Base-by-base conservation (phyloP, 2,888 invertebrate species). In the Hipparchia semele region DNA sequence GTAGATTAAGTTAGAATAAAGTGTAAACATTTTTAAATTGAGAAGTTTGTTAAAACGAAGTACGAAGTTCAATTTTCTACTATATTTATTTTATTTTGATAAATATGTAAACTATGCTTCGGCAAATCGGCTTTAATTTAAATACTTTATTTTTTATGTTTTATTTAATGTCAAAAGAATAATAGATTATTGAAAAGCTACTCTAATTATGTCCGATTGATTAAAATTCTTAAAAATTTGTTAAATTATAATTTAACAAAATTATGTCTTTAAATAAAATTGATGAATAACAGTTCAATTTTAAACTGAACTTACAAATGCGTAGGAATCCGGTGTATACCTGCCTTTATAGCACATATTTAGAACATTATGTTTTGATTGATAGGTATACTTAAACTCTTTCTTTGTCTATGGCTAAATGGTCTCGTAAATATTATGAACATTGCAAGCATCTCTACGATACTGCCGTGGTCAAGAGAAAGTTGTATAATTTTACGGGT, bases 371-470 rank as follows among this genome's bases (percentile, higher is more conserved):
- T 39, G 59, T 51, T 59, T 45, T 51, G 68, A 68, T 68, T 33
- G 68, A 68, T 68, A 7, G 33, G 49, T 23, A 59, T 33, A 68
- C 58, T 33, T 65, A 65, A 51, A 33, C 23, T 13, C 13, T 68
- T 49, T 56, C 68, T 53, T 68, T 68, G 68, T 68, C 23, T 59
- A 39, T 59, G 68, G 59, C 59, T 68, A 68, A 68, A 59, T 51
- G 68, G 33, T 51, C 59, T 49, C 59, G 23, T 68, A 53, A 65
- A 49, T 10, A 13, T 39, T 39, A 49, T 46, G 62, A n/a, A 0
- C 46, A 13, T n/a, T 13, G 13, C 13, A 6, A 56, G 60, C 39
- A 6, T 12, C 12, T 61, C 12, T 61, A 13, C 5, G 56, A 12
- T 56, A 39, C n/a, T 13, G 10, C 39, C 7, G 10, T 3, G 39